Percentiles rank a stretch among this genome's conserved stretches.
Conservation (phyloP, 2,888 invertebrate genomes). For the Mythimna vitellina region DNA sequence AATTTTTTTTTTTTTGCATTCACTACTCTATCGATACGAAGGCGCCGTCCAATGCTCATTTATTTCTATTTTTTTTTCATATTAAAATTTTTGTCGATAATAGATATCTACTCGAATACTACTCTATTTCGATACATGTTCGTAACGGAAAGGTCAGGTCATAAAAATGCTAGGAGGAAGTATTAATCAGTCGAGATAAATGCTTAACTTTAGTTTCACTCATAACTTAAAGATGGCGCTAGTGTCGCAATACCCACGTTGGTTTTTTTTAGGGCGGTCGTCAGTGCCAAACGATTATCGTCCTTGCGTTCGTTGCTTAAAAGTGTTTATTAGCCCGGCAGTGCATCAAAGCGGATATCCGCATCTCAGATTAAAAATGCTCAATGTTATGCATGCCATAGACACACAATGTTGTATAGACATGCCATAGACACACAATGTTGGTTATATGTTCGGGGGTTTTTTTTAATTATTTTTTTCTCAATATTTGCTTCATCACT, state of each 20-base stretch:
- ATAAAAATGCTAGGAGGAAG: conserved; percentile 42
- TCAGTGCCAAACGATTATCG: not conserved
- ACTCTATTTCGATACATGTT: conserved; percentile 19
- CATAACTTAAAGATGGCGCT: conserved; percentile 17
- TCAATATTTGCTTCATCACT: too few species aligned
- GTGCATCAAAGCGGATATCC: too few species aligned
- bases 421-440: too few species aligned
- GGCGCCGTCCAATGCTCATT: not conserved
- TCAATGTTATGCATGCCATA: too few species aligned
- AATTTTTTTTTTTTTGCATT: not conserved
- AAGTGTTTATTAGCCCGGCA: too few species aligned
- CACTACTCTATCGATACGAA: conserved; percentile 1
- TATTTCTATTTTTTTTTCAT: not conserved
- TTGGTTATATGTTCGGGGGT: too few species aligned
- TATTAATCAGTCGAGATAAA: conserved; percentile 47
- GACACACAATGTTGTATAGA: too few species aligned
- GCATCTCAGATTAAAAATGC: not conserved
- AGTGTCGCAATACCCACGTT: not conserved
- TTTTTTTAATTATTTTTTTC: too few species aligned
- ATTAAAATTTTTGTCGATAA: not conserved
- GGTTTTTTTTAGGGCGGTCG: not conserved
- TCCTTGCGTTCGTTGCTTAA: too few species aligned
- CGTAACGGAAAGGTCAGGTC: conserved; percentile 4
- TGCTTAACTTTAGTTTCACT: conserved; percentile 35
- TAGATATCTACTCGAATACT: not conserved